Percentiles rank a stretch among this genome's conserved stretches.
These are phyloP conservation scores for Gasterosteus aculeatus DNA, from an alignment of 2,113 vertebrate species.

Conservation along the genomic window DNA sequence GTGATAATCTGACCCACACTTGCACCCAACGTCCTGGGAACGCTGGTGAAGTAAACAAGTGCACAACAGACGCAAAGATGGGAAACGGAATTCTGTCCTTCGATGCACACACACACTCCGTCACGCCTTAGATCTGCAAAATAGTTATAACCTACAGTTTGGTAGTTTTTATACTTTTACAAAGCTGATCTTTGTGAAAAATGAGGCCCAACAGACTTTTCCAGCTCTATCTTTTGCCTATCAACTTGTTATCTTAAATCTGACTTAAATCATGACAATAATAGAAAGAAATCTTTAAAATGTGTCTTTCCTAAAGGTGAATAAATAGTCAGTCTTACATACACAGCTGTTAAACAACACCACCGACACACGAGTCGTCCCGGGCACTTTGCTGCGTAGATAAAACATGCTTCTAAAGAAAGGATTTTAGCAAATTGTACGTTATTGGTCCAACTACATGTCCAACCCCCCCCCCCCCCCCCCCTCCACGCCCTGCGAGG, in stretches of 20 bases:
- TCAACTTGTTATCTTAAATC: neutral
- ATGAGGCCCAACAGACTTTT: neutral
- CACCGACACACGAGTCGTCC: neutral
- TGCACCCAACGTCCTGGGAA: slow-evolving; percentile 24
- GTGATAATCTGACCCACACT: slow-evolving; percentile 26
- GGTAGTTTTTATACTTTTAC: slow-evolving; percentile 7
- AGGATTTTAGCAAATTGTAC: slow-evolving; percentile 23
- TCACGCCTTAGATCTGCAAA: neutral
- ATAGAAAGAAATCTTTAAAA: neutral
- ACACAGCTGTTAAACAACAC: slow-evolving; percentile 21
- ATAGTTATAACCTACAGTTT: neutral
- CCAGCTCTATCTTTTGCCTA: neutral
- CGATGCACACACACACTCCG: neutral
- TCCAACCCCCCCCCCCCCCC: neutral
- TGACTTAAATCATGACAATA: slow-evolving; percentile 2
- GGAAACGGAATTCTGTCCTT: slow-evolving; percentile 42
- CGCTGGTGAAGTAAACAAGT: slow-evolving; percentile 26
- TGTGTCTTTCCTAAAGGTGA: slow-evolving; percentile 9
- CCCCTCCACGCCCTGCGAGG: neutral
- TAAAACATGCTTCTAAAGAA: slow-evolving; percentile 34
- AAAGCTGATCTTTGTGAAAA: neutral
- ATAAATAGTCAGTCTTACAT: slow-evolving; percentile 14
- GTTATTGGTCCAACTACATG: slow-evolving; percentile 27
- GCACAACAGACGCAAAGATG: slow-evolving; percentile 13
- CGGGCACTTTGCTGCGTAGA: slow-evolving; percentile 23